Conservation (phyloP, 30 jellyfish, hydroid and myxozoan species). For the Phacellophora camtschatica region DNA sequence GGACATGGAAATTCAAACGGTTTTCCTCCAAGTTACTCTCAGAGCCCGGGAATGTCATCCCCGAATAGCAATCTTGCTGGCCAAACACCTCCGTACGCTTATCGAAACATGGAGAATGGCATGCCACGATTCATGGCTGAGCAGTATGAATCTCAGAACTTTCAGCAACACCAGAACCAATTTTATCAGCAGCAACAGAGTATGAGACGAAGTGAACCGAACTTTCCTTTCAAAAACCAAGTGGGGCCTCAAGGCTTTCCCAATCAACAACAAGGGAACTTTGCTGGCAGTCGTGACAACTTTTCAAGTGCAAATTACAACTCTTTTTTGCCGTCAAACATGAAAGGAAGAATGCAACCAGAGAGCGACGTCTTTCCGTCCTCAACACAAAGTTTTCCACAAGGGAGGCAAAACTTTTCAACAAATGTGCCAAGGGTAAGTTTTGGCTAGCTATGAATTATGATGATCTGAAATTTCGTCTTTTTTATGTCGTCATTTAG, state of each 20-base stretch:
- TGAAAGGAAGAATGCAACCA: slow-evolving; percentile 59
- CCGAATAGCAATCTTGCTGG: slow-evolving; percentile 63
- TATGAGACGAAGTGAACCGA: slow-evolving; percentile 56
- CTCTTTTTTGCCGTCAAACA: slow-evolving; percentile 47
- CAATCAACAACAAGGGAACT: slow-evolving; percentile 34
- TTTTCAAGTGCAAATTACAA: slow-evolving; percentile 45
- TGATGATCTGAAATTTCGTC: too few relatives aligned
- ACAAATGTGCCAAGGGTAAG: slow-evolving; percentile 59
- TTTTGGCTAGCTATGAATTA: too few relatives aligned
- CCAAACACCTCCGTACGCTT: slow-evolving; percentile 68
- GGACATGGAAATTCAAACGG: slow-evolving; percentile 79
- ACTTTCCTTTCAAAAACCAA: slow-evolving; percentile 50
- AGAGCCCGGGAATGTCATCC: slow-evolving; percentile 73
- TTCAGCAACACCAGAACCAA: slow-evolving; percentile 57
- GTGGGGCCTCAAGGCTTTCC: slow-evolving; percentile 52
- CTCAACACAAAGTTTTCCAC: slow-evolving; percentile 56
- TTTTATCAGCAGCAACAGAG: slow-evolving; percentile 57
- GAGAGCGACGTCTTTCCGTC: slow-evolving; percentile 50
- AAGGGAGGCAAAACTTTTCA: slow-evolving; percentile 46
- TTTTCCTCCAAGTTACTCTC: slow-evolving; percentile 67
- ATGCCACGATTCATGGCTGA: slow-evolving; percentile 75
- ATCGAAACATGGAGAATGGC: slow-evolving; percentile 78
- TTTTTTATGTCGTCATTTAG: too few relatives aligned
- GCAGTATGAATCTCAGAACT: slow-evolving; percentile 60
- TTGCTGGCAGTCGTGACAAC: slow-evolving; percentile 55